These are phyloP conservation scores for Cetonia aurata DNA, from an alignment of 2,888 invertebrate genomes.

Conservation along the genomic window DNA sequence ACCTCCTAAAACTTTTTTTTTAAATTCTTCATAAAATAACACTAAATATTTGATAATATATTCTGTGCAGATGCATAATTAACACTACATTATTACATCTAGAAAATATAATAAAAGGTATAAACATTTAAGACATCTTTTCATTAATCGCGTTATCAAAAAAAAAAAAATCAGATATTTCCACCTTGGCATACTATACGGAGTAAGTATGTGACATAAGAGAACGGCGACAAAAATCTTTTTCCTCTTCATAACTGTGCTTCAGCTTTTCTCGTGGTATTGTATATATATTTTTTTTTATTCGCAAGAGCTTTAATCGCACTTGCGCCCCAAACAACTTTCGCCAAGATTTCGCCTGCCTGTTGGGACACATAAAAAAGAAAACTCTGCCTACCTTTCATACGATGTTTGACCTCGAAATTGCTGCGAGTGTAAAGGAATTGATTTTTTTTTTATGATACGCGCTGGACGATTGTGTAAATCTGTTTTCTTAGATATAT, in stretches of 20 bases:
- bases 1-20: no score
- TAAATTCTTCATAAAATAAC: no score
- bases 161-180: no score
- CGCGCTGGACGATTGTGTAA: slow-evolving; percentile 34
- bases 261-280: neutral
- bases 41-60: no score
- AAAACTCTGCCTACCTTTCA: slow-evolving; percentile 36
- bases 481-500: no score
- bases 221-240: slow-evolving; percentile 30
- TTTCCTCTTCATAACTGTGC: slow-evolving; percentile 25
- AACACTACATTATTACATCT: no score
- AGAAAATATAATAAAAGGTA: no score
- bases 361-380: slow-evolving; percentile 42
- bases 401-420: slow-evolving; percentile 44
- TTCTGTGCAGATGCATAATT: no score
- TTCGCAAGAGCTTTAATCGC: slow-evolving; percentile 40
- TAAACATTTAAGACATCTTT: no score
- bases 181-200: neutral
- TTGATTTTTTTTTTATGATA: slow-evolving; percentile 41
- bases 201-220: no score
- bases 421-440: slow-evolving; percentile 36
- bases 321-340: slow-evolving; percentile 38
- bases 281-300: slow-evolving; percentile 26
- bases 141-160: no score
- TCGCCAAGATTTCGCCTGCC: slow-evolving; percentile 38